A percentile compares a stretch with the other conserved stretches of the same genome.
These are phyloP conservation scores for Drosophila acutilabella DNA, from an alignment of 2,888 invertebrate species.

Conservation along the genomic window DNA sequence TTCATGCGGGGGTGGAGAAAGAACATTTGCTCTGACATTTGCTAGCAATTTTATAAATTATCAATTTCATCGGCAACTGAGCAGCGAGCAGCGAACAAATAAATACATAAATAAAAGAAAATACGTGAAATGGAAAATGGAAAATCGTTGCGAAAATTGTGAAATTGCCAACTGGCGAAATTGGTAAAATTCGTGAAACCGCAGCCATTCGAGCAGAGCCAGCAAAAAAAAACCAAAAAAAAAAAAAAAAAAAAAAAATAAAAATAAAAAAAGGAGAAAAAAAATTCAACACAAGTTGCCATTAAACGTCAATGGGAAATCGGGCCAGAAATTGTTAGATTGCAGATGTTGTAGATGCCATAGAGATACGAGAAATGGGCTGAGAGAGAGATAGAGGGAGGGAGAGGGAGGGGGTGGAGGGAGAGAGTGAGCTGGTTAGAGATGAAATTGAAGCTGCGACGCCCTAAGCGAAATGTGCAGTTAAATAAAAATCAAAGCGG, in stretches of 20 bases:
- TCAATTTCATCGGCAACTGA: conserved; percentile 74
- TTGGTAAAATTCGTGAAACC: conserved; percentile 62
- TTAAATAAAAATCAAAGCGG: conserved; percentile 80
- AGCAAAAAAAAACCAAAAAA: conserved; percentile 32
- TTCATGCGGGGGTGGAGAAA: not conserved
- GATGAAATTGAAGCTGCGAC: conserved; percentile 40
- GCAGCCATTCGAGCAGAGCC: conserved; percentile 50
- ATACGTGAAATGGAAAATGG: conserved; percentile 66
- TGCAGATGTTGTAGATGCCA: conserved; percentile 19
- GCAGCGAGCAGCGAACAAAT: conserved; percentile 60
- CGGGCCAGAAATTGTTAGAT: conserved; percentile 52
- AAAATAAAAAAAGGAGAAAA: not conserved
- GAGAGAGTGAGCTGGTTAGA: conserved; percentile 9
- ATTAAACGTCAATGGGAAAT: conserved; percentile 72
- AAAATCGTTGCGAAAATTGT: conserved; percentile 59
- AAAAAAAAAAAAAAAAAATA: conserved; percentile 19
- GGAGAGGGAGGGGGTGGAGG: not conserved
- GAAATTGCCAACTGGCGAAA: conserved; percentile 67
- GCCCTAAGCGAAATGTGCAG: conserved; percentile 75
- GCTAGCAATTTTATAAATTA: conserved; percentile 75
- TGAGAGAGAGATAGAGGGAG: not conserved
- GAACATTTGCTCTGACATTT: conserved; percentile 62
- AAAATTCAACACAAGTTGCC: conserved; percentile 69
- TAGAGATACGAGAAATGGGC: not conserved
- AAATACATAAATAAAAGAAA: conserved; percentile 63